These are phyloP conservation scores for Grammomys dolichurus DNA, from an alignment of 2,113 vertebrate genomes.

Conservation along the genomic window DNA sequence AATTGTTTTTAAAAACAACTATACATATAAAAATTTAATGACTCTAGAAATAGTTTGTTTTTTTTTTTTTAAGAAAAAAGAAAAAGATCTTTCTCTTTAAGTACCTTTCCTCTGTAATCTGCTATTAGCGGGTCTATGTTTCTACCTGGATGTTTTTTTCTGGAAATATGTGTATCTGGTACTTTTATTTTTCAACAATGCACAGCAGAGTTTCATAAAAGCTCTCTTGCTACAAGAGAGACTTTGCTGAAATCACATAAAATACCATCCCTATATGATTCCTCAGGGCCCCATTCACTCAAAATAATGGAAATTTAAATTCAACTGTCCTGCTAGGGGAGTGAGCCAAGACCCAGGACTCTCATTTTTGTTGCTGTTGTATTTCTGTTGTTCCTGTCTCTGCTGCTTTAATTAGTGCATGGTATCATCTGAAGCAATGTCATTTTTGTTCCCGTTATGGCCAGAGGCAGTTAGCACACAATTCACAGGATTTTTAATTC, in stretches of 20 bases:
- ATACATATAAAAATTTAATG: constrained; percentile 31
- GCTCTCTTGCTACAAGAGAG: not conserved
- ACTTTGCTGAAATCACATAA: constrained; percentile 56
- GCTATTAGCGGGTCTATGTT: not conserved
- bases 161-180: not conserved
- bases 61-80: not conserved
- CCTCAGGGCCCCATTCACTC: constrained; percentile 55
- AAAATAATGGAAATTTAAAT: constrained; percentile 74
- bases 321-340: constrained; percentile 25
- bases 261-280: constrained; percentile 46
- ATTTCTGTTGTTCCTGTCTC: constrained; percentile 59
- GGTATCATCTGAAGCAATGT: constrained; percentile 4
- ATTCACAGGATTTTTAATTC: constrained; percentile 66
- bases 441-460: constrained; percentile 44
- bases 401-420: constrained; percentile 68
- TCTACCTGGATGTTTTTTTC: constrained; percentile 11
- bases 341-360: constrained; percentile 43
- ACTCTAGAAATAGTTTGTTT: not conserved
- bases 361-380: not conserved
- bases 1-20: not conserved
- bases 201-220: constrained; percentile 39
- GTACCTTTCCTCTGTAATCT: constrained; percentile 1
- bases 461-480: constrained; percentile 57
- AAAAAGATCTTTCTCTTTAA: constrained; percentile 31
- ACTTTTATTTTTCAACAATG: constrained; percentile 25